These are phyloP conservation scores for Drosophila gaucha DNA, from an alignment of 2,888 invertebrate species.

Conservation along the genomic window DNA sequence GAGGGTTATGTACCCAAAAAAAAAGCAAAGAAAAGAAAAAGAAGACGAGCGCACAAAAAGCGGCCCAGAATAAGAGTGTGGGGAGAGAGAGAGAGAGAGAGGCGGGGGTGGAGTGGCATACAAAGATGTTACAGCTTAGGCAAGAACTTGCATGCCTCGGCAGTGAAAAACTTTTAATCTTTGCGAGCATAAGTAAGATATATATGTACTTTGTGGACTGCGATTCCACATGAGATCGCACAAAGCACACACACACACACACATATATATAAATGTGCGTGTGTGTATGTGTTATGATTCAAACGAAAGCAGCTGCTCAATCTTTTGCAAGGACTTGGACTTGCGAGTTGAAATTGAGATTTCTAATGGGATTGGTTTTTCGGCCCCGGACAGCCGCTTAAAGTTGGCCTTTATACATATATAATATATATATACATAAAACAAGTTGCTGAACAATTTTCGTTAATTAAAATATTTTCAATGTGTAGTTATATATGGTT, in stretches of 20 bases:
- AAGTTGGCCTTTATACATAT: constrained; percentile 13
- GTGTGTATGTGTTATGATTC: constrained; percentile 47
- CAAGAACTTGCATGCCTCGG: constrained; percentile 71
- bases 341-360: constrained; percentile 67
- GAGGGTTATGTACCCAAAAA: constrained; percentile 54
- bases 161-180: constrained; percentile 78
- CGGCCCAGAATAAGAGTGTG: constrained; percentile 34
- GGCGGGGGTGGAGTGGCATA: constrained; percentile 27
- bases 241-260: constrained; percentile 27
- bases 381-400: constrained; percentile 19
- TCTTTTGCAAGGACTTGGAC: constrained; percentile 62
- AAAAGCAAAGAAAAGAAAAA: constrained; percentile 30
- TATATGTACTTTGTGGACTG: constrained; percentile 64
- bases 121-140: constrained; percentile 78
- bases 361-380: constrained; percentile 77
- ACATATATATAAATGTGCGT: background rate
- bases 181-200: constrained; percentile 78
- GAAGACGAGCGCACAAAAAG: constrained; percentile 54
- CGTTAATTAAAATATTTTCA: constrained; percentile 83
- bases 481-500: constrained; percentile 73
- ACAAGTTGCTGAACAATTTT: constrained; percentile 77
- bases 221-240: constrained; percentile 55
- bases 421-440: constrained; percentile 43
- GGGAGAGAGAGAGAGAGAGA: background rate
- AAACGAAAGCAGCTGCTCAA: constrained; percentile 77